Evolutionary conservation across 2,113 vertebrate species (phyloP), one percentile per base, ranked within the genome.

Genomic region (Antechinus flavipes): DNA sequence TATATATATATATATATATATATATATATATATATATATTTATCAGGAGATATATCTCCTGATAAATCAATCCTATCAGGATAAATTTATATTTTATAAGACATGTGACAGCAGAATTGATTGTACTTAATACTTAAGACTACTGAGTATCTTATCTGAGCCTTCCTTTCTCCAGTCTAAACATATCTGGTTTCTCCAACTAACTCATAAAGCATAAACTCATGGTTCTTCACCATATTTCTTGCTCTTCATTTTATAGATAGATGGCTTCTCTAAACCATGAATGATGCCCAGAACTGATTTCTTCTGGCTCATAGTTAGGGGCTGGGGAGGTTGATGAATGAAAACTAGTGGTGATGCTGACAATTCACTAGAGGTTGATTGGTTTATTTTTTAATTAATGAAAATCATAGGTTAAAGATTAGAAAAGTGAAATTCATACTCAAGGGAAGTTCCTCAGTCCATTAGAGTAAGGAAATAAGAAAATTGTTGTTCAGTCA

Each of bases 301-400:
- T 68, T 68, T 35, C 12, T 68, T 68, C 12, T 68, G 27, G 30
- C 58, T 14, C 14, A 0, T 68, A 35, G 27, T 68, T 35, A 61
- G 27, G 58, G 3, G 12, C 16, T 68, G 30, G 58, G 58, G 58
- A 68, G 58, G 2, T 30, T 30, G 11, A 61, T 61, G 58, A 35
- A 68, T 68, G 30, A 68, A 68, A 68, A 68, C 58, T 68, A 68
- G 14, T 4, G 30, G 14, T 90, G 95, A 19, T 91, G 30, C 58
- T 93, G 93, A 47, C 2, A 49, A 96, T 14, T 47, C 2, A 89
- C 3, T 35, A 4, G 24, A 93, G 8, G 26, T 35, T 68, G 30
- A 27, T 68, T 68, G 30, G 42, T 19, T 92, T 91, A 91, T 94
- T 90, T 14, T 56, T 96, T 7, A 16, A 92, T 96, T 2, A 58